Base-by-base conservation (phyloP, 2,888 invertebrate genomes). In the Zelleria hepariella region DNA sequence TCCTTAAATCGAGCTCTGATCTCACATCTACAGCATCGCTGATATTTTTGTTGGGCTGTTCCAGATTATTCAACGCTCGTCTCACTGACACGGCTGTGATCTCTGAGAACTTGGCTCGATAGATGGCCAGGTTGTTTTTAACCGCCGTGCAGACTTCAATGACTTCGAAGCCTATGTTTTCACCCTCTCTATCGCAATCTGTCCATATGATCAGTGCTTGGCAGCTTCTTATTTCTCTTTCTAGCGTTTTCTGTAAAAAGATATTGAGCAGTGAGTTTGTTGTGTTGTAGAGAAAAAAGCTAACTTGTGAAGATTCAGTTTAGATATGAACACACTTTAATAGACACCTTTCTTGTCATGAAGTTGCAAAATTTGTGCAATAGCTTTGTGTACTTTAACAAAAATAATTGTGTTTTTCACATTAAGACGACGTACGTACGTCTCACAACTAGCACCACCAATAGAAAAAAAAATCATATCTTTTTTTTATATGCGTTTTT, bases 141-240 rank as follows among this genome's bases (percentile, higher is more conserved):
- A 94, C 80, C n/a, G 92, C 93, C 62, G 89, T 91, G 74, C 99
- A 99, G 6, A 98, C 97, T 78, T 95, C 84, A 58, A 99, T 97
- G 32, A 99, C 93, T 90, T 99, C 99, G 90, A 93, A 98, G 0
- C 98, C 99, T 77, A 99, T 99, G 78, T 99, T 98, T 84, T 99
- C 99, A 27, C 99, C 99, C 90, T 99, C 99, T 82, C 99, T 92
- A 90, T 99, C 99, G 89, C 99, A 98, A 96, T 99, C 99, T 1
- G 99, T 99, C 99, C 99, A 99, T 67, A 99, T 95, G 20, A 99
- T 95, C 3, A 99, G 89, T 0, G 93, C 92, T 65, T 91, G 86
- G 68, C 95, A 95, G 42, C 80, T 74, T 20, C 89, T 80, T 2
- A 93, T 85, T 88, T 94, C 94, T 67, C 90, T 86, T 77, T 94